Base-by-base conservation (phyloP, 2,888 invertebrate species). In the Smittia sp. region DNA sequence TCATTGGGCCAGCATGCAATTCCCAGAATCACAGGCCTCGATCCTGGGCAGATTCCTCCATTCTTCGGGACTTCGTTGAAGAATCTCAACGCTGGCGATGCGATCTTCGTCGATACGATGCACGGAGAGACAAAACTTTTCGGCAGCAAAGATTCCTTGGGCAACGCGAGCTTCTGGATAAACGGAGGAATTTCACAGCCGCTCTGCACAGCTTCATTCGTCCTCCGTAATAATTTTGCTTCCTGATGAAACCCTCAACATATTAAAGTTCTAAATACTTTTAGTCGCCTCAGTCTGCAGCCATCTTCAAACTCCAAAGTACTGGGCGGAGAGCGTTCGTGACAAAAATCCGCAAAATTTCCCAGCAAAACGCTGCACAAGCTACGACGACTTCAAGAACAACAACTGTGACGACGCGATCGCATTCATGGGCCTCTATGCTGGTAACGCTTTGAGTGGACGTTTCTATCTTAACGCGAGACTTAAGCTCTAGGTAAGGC, bases 11-110 rank as follows among this genome's bases (percentile, higher is more conserved):
- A 13, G 7, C 41, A 18, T 9, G 65, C 13, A 1, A 25, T 73
- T 7, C 65, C 65, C 15, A 73, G 73, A 25, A 73, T 73, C 20
- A 73, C 73, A 0, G 73, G 73, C 2, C 39, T 73, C 1, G 73
- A 73, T 46, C 73, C 73, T 7, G 73, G 63, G 38, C 20, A 46
- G 41, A 15, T 73, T 2, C 18, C 32, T n/a, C 20, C 39, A n/a
- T 41, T 65, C 1, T 24, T 73, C 22, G n/a, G 9, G 0, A 15
- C 1, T 46, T 13, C 24, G 1, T 22, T 65, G 3, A 2, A 6
- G 1, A 7, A 32, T 15, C n/a, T 65, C 7, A 73, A 73, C 11
- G 25, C n/a, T 24, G 46, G 38, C 18, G 65, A 41, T 46, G 73
- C 65, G 0, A 25, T 4, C 9, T 73, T 73, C 62, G 73, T 65